Percentiles rank a stretch among this genome's conserved stretches.
These are phyloP conservation scores for Heteronetta atricapilla DNA, from an alignment of 2,113 vertebrate species.

Conservation along the genomic window DNA sequence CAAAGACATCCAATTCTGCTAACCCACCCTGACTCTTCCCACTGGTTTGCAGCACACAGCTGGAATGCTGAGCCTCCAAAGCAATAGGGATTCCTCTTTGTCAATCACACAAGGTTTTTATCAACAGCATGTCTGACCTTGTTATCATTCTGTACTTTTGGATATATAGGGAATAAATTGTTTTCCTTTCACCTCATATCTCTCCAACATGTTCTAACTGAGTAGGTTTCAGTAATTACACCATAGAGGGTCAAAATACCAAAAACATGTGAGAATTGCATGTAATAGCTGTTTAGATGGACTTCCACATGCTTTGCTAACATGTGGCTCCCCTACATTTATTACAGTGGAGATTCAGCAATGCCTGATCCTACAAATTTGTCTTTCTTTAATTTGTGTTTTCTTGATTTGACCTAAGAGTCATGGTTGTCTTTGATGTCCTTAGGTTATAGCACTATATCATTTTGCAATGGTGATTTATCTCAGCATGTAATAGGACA, in stretches of 20 bases:
- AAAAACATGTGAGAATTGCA: neutral
- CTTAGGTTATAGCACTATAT: neutral
- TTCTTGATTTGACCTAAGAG: slow-evolving; percentile 1
- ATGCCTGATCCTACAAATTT: neutral
- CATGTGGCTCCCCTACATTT: neutral
- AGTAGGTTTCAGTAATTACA: neutral
- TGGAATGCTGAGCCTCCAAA: neutral
- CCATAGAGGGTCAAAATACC: neutral
- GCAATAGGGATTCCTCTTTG: neutral
- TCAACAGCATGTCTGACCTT: neutral
- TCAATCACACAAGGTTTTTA: neutral
- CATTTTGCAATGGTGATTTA: slow-evolving; percentile 43
- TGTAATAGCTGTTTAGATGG: neutral
- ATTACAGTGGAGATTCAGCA: neutral
- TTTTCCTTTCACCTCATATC: neutral
- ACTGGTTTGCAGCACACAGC: neutral
- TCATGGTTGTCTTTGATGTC: slow-evolving; percentile 32
- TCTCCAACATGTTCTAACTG: neutral
- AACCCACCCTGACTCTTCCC: neutral
- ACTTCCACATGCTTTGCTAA: neutral
- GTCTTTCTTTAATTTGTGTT: slow-evolving; percentile 22
- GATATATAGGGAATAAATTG: neutral
- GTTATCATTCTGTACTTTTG: neutral
- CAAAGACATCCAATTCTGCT: neutral
- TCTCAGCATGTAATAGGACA: slow-evolving; percentile 46